Evolutionary conservation across 2,797 vertebrate species (phyloP), one percentile per base, ranked within the genome.

Genomic region (Parauchenoglanis ngamensis): DNA sequence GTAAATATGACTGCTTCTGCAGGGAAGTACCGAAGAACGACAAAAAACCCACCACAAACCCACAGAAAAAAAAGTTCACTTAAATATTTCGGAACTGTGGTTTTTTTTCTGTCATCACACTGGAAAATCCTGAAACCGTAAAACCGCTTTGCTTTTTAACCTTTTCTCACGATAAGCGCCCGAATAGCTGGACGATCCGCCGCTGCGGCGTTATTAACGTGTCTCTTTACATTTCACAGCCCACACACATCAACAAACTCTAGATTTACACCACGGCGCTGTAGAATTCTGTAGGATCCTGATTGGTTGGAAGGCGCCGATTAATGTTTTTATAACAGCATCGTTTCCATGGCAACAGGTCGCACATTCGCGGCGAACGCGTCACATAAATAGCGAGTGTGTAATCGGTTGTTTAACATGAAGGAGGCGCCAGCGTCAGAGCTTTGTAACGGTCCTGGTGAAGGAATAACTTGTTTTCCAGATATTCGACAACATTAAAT

Each of bases 1-100:
- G 46, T 90, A 89, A 87, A 89, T 85, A 89, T 68, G 54, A 82
- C 63, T 31, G 56, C 46, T 35, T 77, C 31, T 67, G 63, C 11
- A 8, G 72, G 63, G 12, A 52, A 31, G 31, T 31, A 46, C 56
- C n/a, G n/a, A 67, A 79, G 59, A 56, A 73, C 68, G n/a, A 78
- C 1, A 35, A 73, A 21, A 10, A 40, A 72, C 2, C 0, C 46
- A 23, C 40, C 13, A 19, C 35, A 78, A 78, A 57, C 49, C n/a
- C 6, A 28, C 13, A 3, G 6, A n/a, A n/a, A n/a, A n/a, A 54
- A 76, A 31, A 77, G 15, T 77, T 46, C 73, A 52, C 46, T 17
- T 54, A 7, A 4, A 76, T 28, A 2, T 31, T 28, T 54, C 10
- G 1, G 7, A 13, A 11, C 1, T 10, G 23, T 13, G 31, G 13